phyloP scores from a whole-genome alignment of 2,797 vertebrate species.

The Serranus cabrilla region DNA sequence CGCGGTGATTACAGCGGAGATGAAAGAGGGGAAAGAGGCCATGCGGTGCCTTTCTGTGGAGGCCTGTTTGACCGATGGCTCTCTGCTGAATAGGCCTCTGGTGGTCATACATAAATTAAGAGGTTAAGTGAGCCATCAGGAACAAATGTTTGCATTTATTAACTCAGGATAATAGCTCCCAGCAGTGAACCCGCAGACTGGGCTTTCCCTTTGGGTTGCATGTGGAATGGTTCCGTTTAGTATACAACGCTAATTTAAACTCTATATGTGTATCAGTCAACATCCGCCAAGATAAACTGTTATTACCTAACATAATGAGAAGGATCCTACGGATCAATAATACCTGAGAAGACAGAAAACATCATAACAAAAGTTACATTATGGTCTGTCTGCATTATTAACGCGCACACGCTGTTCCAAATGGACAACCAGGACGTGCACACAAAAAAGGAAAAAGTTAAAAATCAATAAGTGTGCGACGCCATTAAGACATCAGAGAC shows the following conservation, averaged over 20 bases:
- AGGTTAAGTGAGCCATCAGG: constrained; percentile 84
- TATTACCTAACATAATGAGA: neutral
- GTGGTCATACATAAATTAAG: constrained; percentile 84
- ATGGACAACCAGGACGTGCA: constrained; percentile 7
- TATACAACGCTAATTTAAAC: constrained; percentile 7
- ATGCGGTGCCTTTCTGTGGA: constrained; percentile 66
- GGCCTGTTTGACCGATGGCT: constrained; percentile 78
- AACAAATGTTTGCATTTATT: constrained; percentile 84
- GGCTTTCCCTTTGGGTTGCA: constrained; percentile 30
- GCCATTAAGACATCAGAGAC: constrained; percentile 60
- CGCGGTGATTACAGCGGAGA: constrained; percentile 83
- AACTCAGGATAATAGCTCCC: constrained; percentile 64
- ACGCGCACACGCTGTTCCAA: neutral
- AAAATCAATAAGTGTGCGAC: constrained; percentile 32
- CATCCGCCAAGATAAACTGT: constrained; percentile 7
- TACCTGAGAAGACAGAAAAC: neutral
- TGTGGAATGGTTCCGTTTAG: too few species aligned
- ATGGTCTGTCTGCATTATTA: neutral
- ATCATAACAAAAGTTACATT: neutral
- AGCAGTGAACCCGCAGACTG: constrained; percentile 53
- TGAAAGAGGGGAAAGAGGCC: constrained; percentile 78
- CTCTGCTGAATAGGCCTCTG: constrained; percentile 71
- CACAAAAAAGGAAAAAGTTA: neutral
- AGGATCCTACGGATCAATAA: constrained; percentile 5
- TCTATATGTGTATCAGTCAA: constrained; percentile 40